Evolutionary conservation across 2,888 invertebrate genomes (phyloP).

Genomic region (Lordiphosa andalusiaca): DNA sequence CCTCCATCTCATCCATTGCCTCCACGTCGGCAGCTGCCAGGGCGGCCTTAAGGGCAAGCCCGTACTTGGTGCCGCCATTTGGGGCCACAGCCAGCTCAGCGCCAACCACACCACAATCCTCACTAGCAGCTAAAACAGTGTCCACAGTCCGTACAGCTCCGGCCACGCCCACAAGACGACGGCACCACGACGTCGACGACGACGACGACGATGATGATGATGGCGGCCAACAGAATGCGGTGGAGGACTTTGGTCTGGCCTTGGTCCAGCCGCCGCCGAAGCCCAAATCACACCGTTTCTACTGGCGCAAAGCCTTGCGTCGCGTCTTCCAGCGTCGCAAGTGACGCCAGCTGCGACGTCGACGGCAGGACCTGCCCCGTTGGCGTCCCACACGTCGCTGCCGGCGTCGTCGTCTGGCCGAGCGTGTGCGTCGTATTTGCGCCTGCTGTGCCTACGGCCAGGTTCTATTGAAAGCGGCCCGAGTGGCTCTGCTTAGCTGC

Average conservation of each 20-base stretch:
- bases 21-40: constrained; percentile 66
- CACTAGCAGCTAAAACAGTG: constrained; percentile 27
- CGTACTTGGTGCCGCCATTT: constrained; percentile 44
- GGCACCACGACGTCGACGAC: neutral
- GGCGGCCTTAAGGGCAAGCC: constrained; percentile 51
- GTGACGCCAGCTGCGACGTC: constrained; percentile 64
- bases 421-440: constrained; percentile 60
- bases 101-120: constrained; percentile 55
- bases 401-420: constrained; percentile 52
- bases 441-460: constrained; percentile 65
- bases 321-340: constrained; percentile 75
- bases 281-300: constrained; percentile 66
- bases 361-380: constrained; percentile 60
- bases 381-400: constrained; percentile 58
- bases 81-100: constrained; percentile 50
- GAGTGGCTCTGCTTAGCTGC: constrained; percentile 64
- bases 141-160: constrained; percentile 55
- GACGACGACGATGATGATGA: too few species aligned
- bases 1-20: constrained; percentile 65
- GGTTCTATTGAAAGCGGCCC: constrained; percentile 55
- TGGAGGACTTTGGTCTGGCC: constrained; percentile 29
- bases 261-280: constrained; percentile 25
- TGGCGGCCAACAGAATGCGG: constrained; percentile 12
- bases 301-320: constrained; percentile 77
- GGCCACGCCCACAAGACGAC: constrained; percentile 48